Evolutionary conservation across 2,888 invertebrate genomes (phyloP).

Genomic region (Drosophila merina): DNA sequence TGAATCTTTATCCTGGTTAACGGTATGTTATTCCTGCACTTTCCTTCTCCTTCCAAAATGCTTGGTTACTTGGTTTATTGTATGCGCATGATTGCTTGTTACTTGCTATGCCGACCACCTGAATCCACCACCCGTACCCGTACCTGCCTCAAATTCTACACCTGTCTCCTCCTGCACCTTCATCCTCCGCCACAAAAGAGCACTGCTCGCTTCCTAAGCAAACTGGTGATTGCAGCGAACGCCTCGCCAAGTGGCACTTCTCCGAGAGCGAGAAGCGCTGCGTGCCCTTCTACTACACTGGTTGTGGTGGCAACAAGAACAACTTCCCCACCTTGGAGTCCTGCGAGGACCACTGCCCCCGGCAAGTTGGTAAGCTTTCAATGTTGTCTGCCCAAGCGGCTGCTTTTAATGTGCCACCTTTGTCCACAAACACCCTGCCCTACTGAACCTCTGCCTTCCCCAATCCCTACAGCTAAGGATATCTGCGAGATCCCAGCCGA

Average conservation of each 20-base stretch:
- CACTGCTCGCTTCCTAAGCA: slow-evolving; percentile 90
- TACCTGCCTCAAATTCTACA: slow-evolving; percentile 12
- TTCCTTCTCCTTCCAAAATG: slow-evolving; percentile 41
- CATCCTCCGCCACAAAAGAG: slow-evolving; percentile 84
- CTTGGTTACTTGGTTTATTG: slow-evolving; percentile 49
- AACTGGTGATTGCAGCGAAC: slow-evolving; percentile 90
- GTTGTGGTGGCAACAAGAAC: slow-evolving; percentile 95
- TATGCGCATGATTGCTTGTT: slow-evolving; percentile 68
- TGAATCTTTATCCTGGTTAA: slow-evolving; percentile 57
- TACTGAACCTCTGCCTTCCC: slow-evolving; percentile 20
- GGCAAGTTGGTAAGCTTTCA: slow-evolving; percentile 89
- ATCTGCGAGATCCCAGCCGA: slow-evolving; percentile 90
- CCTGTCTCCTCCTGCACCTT: slow-evolving; percentile 34
- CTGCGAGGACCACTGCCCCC: slow-evolving; percentile 92
- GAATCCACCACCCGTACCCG: slow-evolving; percentile 17
- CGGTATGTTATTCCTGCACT: slow-evolving; percentile 49
- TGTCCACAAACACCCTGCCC: slow-evolving; percentile 5
- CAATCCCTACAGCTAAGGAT: slow-evolving; percentile 85
- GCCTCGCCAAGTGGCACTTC: slow-evolving; percentile 93
- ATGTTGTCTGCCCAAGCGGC: slow-evolving; percentile 59
- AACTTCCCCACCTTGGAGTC: slow-evolving; percentile 90
- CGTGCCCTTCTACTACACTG: slow-evolving; percentile 96
- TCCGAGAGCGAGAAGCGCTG: slow-evolving; percentile 92
- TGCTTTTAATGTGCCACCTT: slow-evolving; percentile 62
- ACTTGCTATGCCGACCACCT: slow-evolving; percentile 58